These are phyloP conservation scores for Labeo catla DNA, from an alignment of 2,113 vertebrate species.

Conservation along the genomic window DNA sequence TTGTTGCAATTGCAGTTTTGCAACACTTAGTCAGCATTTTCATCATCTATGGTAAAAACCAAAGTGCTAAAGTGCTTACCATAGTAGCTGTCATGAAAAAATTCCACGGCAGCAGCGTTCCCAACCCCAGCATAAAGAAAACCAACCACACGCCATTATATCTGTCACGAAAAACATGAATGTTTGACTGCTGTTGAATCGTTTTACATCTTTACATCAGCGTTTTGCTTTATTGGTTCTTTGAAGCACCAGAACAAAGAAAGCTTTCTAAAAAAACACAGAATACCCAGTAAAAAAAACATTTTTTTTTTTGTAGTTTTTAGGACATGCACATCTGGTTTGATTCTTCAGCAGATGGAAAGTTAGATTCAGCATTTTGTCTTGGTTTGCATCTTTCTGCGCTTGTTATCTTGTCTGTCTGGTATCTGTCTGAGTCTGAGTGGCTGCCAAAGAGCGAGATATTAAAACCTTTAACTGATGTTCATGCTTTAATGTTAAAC, in stretches of 20 bases:
- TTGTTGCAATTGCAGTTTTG: background rate
- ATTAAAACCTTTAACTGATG: background rate
- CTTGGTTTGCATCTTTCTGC: background rate
- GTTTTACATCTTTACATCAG: background rate
- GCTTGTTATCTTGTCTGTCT: background rate
- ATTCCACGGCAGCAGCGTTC: conserved; percentile 92
- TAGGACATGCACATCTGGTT: background rate
- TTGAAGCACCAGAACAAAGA: background rate
- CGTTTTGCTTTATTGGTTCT: background rate
- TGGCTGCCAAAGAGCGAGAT: background rate
- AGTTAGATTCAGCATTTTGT: background rate
- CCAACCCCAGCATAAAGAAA: conserved; percentile 88
- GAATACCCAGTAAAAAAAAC: background rate
- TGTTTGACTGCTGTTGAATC: background rate
- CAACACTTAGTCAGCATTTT: background rate
- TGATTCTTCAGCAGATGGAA: background rate
- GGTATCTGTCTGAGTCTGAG: background rate
- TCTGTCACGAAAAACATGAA: conserved; percentile 63
- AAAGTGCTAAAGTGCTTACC: conserved; percentile 70
- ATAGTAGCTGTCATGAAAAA: conserved; percentile 90
- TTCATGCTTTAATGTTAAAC: background rate
- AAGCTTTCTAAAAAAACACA: background rate
- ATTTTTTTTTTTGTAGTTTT: background rate
- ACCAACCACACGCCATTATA: conserved; percentile 86
- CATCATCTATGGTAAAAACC: background rate